Evolutionary conservation across 2,888 invertebrate genomes (phyloP).

Genomic region (Gortyna flavago): DNA sequence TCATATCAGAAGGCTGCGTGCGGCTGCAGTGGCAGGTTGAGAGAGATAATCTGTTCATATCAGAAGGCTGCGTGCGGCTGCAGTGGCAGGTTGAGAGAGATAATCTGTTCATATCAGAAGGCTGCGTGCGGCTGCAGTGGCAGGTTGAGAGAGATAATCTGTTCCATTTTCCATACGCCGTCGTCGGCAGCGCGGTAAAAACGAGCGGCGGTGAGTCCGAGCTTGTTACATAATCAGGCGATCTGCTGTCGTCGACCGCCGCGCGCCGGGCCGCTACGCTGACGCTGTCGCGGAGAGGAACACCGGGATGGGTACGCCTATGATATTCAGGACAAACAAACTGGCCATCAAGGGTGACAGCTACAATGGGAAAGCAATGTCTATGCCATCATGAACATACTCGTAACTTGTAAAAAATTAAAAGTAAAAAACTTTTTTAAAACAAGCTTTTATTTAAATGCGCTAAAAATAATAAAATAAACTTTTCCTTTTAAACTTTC

Average conservation of each 20-base stretch:
- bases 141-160: slow-evolving; percentile 75
- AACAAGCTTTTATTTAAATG: no score
- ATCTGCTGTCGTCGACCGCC: slow-evolving; percentile 67
- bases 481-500: no score
- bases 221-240: slow-evolving; percentile 81
- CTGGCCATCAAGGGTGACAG: not conserved
- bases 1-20: no score
- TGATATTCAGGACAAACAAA: not conserved
- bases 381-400: no score
- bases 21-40: slow-evolving; percentile 53
- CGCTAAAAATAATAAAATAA: no score
- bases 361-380: not conserved
- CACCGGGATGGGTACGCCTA: not conserved
- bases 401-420: no score
- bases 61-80: slow-evolving; percentile 52
- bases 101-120: slow-evolving; percentile 64
- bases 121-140: slow-evolving; percentile 53
- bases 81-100: no score
- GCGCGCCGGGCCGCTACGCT: slow-evolving; percentile 64
- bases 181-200: slow-evolving; percentile 65
- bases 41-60: slow-evolving; percentile 78
- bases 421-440: no score
- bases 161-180: slow-evolving; percentile 73
- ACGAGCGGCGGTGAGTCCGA: slow-evolving; percentile 72
- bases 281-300: slow-evolving; percentile 50